Evolutionary conservation across 2,797 vertebrate genomes (phyloP), one percentile per base, ranked within the genome.

Genomic region (Limosa lapponica): DNA sequence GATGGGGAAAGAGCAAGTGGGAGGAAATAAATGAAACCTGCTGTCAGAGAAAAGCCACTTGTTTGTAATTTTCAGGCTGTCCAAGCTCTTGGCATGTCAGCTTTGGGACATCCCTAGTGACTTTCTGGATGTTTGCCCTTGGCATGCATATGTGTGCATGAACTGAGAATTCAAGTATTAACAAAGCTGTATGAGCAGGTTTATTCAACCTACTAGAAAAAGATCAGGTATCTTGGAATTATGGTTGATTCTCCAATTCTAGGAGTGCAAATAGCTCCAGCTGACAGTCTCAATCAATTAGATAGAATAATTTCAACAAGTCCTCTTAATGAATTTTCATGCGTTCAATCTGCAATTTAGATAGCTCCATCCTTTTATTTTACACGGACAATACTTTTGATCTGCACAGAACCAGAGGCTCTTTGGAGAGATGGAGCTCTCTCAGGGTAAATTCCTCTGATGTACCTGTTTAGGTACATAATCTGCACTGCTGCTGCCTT

Each of bases 21-120:
- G 77, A 95, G 90, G 88, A 84, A 95, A 94, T 82, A 94, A 94
- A 85, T 95, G 90, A 78, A 96, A 90, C 44, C 57, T 94, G 78
- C 84, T 96, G 67, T 89, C 69, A 93, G 90, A 78, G 65, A 87
- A 92, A 90, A 94, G 74, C 44, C 41, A 66, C 91, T 96, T 87
- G 71, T 87, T 95, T 95, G 74, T 95, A 36, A 67, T 87, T 77
- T 93, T 78, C 71, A 87, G 65, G 83, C 78, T 82, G 88, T 39
- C 83, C 86, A 82, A 74, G 78, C 65, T 87, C 49, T 82, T 89
- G 90, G 81, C 54, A n/a, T 69, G 86, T 64, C 78, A 91, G 87
- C 72, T 85, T 51, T 93, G 72, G 78, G 90, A 95, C 75, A 80
- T 84, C 82, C 66, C 66, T 79, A 4, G 70, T 41, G 75, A 44